A percentile compares a stretch with the other conserved stretches of the same genome.
phyloP scores from a whole-genome alignment of 2,888 invertebrate genomes.

The Fragum whitleyi region DNA sequence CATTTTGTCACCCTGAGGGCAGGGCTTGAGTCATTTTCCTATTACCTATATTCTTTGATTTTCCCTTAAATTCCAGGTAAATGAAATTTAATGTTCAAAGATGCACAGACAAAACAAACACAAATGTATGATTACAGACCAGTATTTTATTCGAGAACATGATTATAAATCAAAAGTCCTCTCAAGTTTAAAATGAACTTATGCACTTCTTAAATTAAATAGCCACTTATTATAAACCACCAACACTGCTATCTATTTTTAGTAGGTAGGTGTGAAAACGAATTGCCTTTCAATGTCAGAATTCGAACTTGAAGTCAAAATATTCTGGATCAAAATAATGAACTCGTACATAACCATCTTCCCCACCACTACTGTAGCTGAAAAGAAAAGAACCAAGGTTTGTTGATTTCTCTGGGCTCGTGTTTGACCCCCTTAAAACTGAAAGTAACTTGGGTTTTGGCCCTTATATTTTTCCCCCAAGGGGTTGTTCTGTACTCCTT shows the following conservation, averaged over 20 bases:
- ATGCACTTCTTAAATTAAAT: background rate
- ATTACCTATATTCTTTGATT: no score
- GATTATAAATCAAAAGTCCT: background rate
- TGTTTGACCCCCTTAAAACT: no score
- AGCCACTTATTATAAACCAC: background rate
- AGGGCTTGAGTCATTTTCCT: no score
- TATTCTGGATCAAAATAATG: slow-evolving; percentile 98
- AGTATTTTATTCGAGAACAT: background rate
- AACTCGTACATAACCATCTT: slow-evolving; percentile 98
- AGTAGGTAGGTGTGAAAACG: background rate
- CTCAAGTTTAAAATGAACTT: background rate
- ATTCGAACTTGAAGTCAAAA: slow-evolving; percentile 98
- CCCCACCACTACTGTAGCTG: slow-evolving; percentile 97
- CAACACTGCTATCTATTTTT: background rate
- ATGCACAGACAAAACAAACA: background rate
- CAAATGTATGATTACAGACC: background rate
- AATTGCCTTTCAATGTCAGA: slow-evolving; percentile 76
- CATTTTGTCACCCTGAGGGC: no score
- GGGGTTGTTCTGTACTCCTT: no score
- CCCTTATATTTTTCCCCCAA: no score
- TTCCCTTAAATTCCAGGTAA: no score
- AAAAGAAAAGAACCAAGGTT: slow-evolving; percentile 69
- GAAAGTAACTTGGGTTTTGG: no score
- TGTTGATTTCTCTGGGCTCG: no score
- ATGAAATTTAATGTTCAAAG: no score